phyloP scores from a whole-genome alignment of 1,140 invertebrate species.

The Ptiloglossa arizonensis region DNA sequence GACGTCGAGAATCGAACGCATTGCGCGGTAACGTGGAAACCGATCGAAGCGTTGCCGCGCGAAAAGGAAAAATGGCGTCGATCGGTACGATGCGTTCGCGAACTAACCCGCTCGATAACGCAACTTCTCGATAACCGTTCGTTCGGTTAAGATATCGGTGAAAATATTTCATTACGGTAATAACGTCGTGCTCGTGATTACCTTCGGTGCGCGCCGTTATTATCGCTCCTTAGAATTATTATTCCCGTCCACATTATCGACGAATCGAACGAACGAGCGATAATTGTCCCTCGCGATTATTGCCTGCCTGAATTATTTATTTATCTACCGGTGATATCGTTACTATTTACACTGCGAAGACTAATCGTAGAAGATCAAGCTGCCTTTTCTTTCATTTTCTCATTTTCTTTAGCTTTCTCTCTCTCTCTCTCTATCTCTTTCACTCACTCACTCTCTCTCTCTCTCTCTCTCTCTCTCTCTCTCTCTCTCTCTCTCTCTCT shows the following conservation, averaged over 20 bases:
- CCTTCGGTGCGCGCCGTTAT: constrained; percentile 46
- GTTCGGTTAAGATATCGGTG: constrained; percentile 44
- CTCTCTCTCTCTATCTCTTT: neutral
- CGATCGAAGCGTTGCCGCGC: neutral
- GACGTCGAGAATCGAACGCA: neutral
- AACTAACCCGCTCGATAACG: no score
- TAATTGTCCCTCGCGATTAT: constrained; percentile 50
- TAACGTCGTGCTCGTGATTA: constrained; percentile 42
- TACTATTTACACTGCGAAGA: constrained; percentile 39
- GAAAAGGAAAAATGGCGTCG: constrained; percentile 30
- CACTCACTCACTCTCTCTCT: neutral
- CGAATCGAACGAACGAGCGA: constrained; percentile 54
- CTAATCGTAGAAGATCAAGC: constrained; percentile 35
- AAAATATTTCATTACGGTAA: no score
- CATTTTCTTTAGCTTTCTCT: neutral
- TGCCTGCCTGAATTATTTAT: constrained; percentile 36
- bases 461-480: neutral
- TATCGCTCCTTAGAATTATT: constrained; percentile 51
- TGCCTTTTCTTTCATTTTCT: neutral
- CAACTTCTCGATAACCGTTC: constrained; percentile 16
- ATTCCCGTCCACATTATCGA: constrained; percentile 42
- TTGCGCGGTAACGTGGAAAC: neutral
- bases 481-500: neutral
- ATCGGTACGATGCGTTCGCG: constrained; percentile 26
- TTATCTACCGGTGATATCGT: constrained; percentile 49